Base-by-base conservation (phyloP, 2,113 vertebrate species). In the Scopus umbretta region DNA sequence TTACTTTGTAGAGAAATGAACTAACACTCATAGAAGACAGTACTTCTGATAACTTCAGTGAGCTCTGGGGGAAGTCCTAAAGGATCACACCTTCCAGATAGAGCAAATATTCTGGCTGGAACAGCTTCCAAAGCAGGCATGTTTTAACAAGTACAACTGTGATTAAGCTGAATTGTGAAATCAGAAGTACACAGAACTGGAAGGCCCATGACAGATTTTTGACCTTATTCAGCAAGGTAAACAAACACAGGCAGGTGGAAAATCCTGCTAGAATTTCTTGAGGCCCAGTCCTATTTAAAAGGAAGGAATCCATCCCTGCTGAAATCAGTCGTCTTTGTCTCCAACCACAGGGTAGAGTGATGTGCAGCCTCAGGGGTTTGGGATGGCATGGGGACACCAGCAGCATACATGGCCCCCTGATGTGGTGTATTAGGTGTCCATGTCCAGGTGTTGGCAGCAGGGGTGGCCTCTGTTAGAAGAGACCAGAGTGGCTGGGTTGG, bases 131-230 rank as follows among this genome's bases (percentile, higher is more conserved):
- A 25, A 73, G 30, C 45, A 94, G 75, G 85, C 90, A 75, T 72
- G 93, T 96, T 93, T 93, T 90, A 95, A 96, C 95, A 95, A 90
- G 94, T 81, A 70, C 34, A 81, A 42, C 66, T 68, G 43, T 34
- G 50, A 73, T 89, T 97, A 91, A 92, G 36, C n/a, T 67, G 76
- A 79, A 80, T 73, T 71, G 56, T 74, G 72, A 80, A 96, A 90
- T 72, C 21, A 78, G 45, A 96, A 81, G 23, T 43, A 92, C 2
- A 5, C 42, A 91, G 52, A 88, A 42, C 70, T 85, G 53, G 40
- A 93, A 89, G 13, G 25, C 34, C 49, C 13, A 29, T 79, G 52
- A n/a, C 16, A 85, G 27, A 16, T 55, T 91, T 88, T 70, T 72
- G 20, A 49, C 36, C 72, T 84, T 78, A 74, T 78, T 91, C 43